Evolutionary conservation across 1,140 invertebrate species (phyloP), one percentile per base, ranked within the genome.

Genomic region (Drosophila orosa): DNA sequence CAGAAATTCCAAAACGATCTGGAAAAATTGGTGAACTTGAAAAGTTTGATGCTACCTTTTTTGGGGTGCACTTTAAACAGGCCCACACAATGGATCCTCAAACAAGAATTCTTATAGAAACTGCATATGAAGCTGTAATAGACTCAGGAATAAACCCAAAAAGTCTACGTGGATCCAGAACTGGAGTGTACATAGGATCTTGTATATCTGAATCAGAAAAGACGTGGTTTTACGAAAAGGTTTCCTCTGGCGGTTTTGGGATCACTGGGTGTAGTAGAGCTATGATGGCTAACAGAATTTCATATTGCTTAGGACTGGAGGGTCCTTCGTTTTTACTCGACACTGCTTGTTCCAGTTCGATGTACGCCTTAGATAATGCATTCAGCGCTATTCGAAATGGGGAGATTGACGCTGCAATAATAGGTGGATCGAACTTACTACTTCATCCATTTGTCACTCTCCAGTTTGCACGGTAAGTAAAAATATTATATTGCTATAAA

Each of bases 271-370:
- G 97, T 92, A 95, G 95, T 76, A 94, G 97, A 61, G 96, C 97
- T 9, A 98, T 99, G 97, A 94, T 99, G 91, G 96, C 97, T 1
- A 98, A 98, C 90, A 94, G 98, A 56, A 94, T 99, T 31, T 98
- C 97, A 0, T 96, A 96, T 66, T 95, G 93, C 91, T 80, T 96
- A 10, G 95, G 95, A 52, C 83, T 95, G 1, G 94, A 94, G 65
- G 96, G 95, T 31, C 97, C 97, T 0, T 98, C 97, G 52, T 96
- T 96, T 91, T 93, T 95, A 7, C 93, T 98, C 2, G 98, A 99
- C 86, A 96, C 97, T 13, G 97, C 97, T 9, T 99, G 98, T 92
- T 97, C 96, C 45, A 98, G 97, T 29, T 97, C 97, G 65, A 93
- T 98, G 57, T 95, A 96, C 65, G 98, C 97, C 0, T 80, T 99